Evolutionary conservation across 1,140 invertebrate genomes (phyloP).

Genomic region (Drosophila leontia): DNA sequence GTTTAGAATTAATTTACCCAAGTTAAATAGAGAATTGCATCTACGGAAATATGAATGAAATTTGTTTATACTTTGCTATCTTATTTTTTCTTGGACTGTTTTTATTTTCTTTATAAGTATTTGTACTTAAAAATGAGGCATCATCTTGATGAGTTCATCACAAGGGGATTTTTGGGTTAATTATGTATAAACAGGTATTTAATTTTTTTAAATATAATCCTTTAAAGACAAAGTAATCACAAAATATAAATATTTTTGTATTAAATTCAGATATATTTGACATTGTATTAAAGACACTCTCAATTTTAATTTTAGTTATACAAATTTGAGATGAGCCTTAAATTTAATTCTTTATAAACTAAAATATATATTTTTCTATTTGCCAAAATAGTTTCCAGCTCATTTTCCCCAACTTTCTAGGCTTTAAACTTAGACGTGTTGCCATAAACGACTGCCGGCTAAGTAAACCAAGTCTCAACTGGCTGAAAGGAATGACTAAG

Average conservation of each 20-base stretch:
- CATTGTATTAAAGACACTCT: no score
- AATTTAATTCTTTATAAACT: no score
- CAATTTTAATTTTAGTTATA: no score
- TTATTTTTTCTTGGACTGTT: background rate
- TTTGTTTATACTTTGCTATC: background rate
- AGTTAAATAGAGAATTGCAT: constrained; percentile 10
- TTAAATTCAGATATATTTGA: no score
- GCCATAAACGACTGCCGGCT: background rate
- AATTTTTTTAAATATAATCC: no score
- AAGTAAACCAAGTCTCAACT: constrained; percentile 11
- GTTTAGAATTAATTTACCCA: background rate
- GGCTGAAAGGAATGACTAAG: constrained; percentile 28
- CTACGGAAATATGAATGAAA: constrained; percentile 8
- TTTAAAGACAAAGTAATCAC: background rate
- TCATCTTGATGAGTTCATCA: background rate
- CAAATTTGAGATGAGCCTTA: no score
- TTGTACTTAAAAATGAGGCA: background rate
- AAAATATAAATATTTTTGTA: no score
- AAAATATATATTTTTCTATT: no score
- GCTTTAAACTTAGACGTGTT: background rate
- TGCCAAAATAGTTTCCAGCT: background rate
- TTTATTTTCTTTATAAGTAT: background rate
- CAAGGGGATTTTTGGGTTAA: background rate
- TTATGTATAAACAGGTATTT: background rate
- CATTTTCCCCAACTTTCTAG: background rate